Percentiles rank a stretch among this genome's conserved stretches.
phyloP scores from a whole-genome alignment of 2,113 vertebrate species.

The Engraulis encrasicolus region DNA sequence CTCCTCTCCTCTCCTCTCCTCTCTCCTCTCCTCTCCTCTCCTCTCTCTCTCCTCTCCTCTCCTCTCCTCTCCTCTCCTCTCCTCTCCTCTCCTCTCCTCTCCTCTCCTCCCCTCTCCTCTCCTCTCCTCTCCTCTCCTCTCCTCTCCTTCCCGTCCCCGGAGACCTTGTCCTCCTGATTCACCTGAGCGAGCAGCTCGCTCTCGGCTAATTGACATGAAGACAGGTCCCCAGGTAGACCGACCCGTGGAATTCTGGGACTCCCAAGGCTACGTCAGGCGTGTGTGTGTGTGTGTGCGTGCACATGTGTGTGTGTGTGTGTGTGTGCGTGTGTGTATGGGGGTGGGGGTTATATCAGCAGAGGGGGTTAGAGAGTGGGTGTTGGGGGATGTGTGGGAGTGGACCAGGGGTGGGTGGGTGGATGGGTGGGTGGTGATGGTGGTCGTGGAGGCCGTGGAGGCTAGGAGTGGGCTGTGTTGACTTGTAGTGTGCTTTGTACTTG shows the following conservation, averaged over 20 bases:
- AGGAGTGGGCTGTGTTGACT: slow-evolving; percentile 2
- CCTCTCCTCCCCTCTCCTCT: neutral
- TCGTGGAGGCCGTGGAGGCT: neutral
- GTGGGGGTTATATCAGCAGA: slow-evolving; percentile 33
- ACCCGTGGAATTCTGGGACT: slow-evolving; percentile 29
- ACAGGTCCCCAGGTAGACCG: slow-evolving; percentile 30
- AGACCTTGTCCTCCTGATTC: slow-evolving; percentile 19
- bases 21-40: neutral
- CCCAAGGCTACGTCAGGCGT: slow-evolving; percentile 21
- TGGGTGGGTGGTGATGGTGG: neutral
- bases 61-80: neutral
- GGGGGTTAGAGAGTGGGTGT: too few relatives aligned
- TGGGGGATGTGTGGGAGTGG: neutral
- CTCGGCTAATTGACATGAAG: slow-evolving; percentile 52
- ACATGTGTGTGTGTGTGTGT: too few relatives aligned
- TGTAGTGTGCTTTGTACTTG: slow-evolving; percentile 10
- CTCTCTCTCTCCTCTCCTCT: slow-evolving; percentile 1
- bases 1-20: neutral
- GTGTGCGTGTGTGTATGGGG: neutral
- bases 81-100: neutral
- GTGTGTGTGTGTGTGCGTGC: too few relatives aligned
- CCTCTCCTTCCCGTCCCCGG: slow-evolving; percentile 15
- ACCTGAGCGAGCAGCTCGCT: slow-evolving; percentile 33
- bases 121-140: neutral
- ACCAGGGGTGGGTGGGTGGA: neutral